phyloP scores from a whole-genome alignment of 1,140 invertebrate species.

The Eufriesea mexicana region DNA sequence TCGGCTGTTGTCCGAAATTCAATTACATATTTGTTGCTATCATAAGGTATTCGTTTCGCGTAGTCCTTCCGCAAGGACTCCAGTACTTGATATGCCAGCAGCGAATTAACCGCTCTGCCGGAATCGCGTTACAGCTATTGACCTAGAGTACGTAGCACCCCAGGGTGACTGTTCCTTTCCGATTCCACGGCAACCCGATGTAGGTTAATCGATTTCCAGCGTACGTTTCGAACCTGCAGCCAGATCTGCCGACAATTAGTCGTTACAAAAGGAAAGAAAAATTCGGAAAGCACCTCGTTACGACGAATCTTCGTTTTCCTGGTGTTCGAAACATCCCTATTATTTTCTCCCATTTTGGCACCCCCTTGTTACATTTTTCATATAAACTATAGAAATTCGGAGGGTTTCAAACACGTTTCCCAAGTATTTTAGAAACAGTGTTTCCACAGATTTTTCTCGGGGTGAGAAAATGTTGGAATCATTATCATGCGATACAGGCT shows the following conservation, averaged over 20 bases:
- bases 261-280: no score
- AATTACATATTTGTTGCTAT: conserved; percentile 25
- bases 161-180: conserved; percentile 8
- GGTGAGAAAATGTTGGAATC: no score
- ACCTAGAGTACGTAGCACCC: conserved; percentile 40
- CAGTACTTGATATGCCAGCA: conserved; percentile 36
- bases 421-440: no score
- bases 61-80: conserved; percentile 50
- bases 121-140: conserved; percentile 51
- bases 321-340: no score
- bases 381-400: no score
- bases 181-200: not conserved
- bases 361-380: no score
- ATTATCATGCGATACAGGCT: no score
- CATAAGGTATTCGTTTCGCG: conserved; percentile 51
- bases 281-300: no score
- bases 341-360: no score
- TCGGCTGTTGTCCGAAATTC: conserved; percentile 23
- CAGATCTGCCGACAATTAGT: not conserved
- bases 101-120: conserved; percentile 40
- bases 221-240: not conserved
- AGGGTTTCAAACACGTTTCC: no score
- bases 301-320: no score
- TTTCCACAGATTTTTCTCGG: no score
- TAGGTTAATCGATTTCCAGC: conserved; percentile 9